Evolutionary conservation across 2,797 vertebrate species (phyloP), one percentile per base, ranked within the genome.

Genomic region (Setipinna tenuifilis): DNA sequence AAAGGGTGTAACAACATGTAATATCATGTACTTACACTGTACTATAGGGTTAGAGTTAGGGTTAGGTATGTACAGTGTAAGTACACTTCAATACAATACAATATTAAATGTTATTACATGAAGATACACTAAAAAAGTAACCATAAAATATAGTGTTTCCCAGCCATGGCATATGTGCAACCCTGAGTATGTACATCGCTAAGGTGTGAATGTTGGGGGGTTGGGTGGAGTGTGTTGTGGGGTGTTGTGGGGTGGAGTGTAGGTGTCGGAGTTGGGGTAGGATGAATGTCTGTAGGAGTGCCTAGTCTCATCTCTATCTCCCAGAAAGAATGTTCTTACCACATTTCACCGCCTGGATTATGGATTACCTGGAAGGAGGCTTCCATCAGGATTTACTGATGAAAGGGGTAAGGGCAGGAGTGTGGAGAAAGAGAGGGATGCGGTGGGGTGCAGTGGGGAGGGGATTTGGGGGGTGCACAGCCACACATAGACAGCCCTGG

Each of bases 271-370:
- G 92, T 89, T 90, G 90, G 71, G 93, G 92, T 91, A 9, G 95
- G 93, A 95, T 95, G 93, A 95, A 89, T 92, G 94, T 93, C 94
- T 92, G 90, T 93, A 93, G 93, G 92, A 93, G 94, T 93, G 95
- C 94, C 95, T 95, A 92, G 94, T 93, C 94, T 92, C 87, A 88
- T 90, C 93, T 94, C 93, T 95, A 94, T 93, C 88, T 90, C 93
- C 93, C 93, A 91, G 92, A 93, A 93, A 95, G 94, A 96, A 95
- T 95, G 93, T 95, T 95, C 90, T 94, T 94, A 93, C 93, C 93
- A 94, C 94, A 95, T 95, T 94, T 96, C 94, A 91, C 92, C 92
- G 89, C 87, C 88, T 65, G 94, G 94, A 94, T 96, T 95, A 95
- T 86, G 90, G 94, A 91, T 94, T 90, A 88, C 65, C 93, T 88